Conservation (phyloP, 2,888 invertebrate genomes). For the Eulithis prunata region DNA sequence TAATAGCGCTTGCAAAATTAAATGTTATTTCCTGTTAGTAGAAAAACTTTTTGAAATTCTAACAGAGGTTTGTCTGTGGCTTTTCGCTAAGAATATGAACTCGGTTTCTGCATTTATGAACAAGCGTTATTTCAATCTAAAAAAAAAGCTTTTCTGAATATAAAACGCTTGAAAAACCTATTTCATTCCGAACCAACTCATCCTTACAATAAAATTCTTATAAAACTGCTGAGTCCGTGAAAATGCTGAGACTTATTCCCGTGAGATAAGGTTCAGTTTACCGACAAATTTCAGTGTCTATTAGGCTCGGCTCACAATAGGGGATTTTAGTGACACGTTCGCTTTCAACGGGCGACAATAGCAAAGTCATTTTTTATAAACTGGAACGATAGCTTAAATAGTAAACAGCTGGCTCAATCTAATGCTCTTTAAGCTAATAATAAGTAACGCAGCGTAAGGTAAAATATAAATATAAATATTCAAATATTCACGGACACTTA, state of each 20-base stretch:
- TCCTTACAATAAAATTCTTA: constrained; percentile 19
- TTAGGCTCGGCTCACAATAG: constrained; percentile 29
- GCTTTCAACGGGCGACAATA: constrained; percentile 32
- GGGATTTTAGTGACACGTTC: constrained; percentile 33
- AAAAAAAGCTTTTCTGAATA: constrained; percentile 10
- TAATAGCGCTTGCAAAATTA: too few species aligned
- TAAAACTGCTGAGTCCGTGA: constrained; percentile 15
- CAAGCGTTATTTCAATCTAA: constrained; percentile 4
- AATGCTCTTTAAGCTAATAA: too few species aligned
- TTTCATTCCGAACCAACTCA: constrained; percentile 19
- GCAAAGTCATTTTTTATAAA: constrained; percentile 34
- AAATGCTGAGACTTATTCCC: constrained; percentile 11
- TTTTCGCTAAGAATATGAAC: too few species aligned
- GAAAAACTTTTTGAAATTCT: too few species aligned
- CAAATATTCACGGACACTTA: too few species aligned
- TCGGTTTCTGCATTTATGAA: background rate
- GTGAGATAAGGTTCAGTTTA: constrained; percentile 23
- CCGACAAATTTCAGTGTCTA: constrained; percentile 15
- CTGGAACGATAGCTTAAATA: constrained; percentile 7
- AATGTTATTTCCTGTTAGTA: too few species aligned
- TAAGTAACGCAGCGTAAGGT: too few species aligned
- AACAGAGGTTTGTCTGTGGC: background rate
- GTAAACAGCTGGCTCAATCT: constrained; percentile 11
- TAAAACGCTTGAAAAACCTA: constrained; percentile 23
- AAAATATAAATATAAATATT: too few species aligned